Evolutionary conservation across 2,888 invertebrate genomes (phyloP), one percentile per base, ranked within the genome.

Genomic region (Hanleya hanleyi): DNA sequence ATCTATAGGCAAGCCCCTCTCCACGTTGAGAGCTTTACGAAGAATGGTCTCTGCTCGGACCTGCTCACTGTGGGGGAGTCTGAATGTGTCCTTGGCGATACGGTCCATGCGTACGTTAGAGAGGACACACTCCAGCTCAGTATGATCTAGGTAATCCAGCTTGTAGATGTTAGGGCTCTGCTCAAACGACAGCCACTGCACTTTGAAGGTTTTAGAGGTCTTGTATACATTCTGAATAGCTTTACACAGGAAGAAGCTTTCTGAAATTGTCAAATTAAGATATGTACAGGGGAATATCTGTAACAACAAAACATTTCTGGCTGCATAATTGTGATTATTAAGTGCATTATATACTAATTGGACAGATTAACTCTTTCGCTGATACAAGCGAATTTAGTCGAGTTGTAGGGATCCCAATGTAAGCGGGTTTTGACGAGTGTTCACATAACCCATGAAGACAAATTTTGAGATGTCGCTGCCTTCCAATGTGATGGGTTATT

Each of bases 141-240:
- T 97, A 78, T 93, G 92, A 89, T 97, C 97, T 90, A 96, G 96
- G 91, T 96, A 97, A 91, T 97, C 97, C 0, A 96, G 95, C 75
- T 95, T 95, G 91, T 96, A 97, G 1, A 95, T 93, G 90, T 87
- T 82, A 9, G 89, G 85, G n/a, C 86, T 84, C 67, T 86, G 80
- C 66, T 86, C 85, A 62, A 87, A 74, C 65, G 84, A 86, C 68
- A 97, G 92, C 97, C 97, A 97, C 86, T 96, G 94, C 84, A 97
- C 97, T 87, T 95, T 95, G 88, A 97, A 96, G 72, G 84, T 81
- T 74, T 94, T 93, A 38, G 96, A 95, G 66, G 94, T 94, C 87
- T 95, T 95, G 91, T 96, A 96, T 73, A 97, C 95, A 90, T 97
- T 97, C 92, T 97, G 96, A 91, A 95, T 94, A 0, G 96, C 94